phyloP scores from a whole-genome alignment of 2,888 invertebrate species.

The Pollenia labialis region DNA sequence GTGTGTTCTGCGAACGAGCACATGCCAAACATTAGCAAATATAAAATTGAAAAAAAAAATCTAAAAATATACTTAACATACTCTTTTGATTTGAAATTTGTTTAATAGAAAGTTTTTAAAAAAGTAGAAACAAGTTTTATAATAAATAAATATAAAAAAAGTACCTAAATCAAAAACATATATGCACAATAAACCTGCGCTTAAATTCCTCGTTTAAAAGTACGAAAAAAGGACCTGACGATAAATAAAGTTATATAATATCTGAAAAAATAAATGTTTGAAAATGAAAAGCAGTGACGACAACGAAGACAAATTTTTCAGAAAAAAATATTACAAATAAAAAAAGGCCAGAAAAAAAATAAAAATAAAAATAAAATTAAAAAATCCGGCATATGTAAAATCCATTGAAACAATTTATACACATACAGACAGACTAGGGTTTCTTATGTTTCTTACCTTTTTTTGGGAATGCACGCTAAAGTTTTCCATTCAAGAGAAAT shows the following conservation, averaged over 20 bases:
- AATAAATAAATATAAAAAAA: conserved; percentile 20
- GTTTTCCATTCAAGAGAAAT: too few species aligned
- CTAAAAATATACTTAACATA: conserved; percentile 39
- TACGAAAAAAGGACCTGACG: conserved; percentile 25
- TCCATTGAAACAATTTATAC: conserved; percentile 56
- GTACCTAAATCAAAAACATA: conserved; percentile 6
- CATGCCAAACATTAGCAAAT: conserved; percentile 47
- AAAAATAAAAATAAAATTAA: conserved; percentile 16
- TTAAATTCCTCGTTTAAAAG: not conserved
- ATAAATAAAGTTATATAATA: conserved; percentile 64
- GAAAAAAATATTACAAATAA: conserved; percentile 13
- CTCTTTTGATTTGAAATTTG: too few species aligned
- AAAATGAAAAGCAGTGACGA: conserved; percentile 49
- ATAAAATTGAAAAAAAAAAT: conserved; percentile 32
- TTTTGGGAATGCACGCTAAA: too few species aligned
- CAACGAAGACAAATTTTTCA: conserved; percentile 58
- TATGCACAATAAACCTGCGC: not conserved
- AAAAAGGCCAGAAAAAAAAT: conserved; percentile 33
- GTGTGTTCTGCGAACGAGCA: conserved; percentile 19
- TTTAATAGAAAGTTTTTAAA: not conserved
- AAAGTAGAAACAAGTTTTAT: conserved; percentile 7
- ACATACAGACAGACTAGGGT: not conserved
- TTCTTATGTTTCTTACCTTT: too few species aligned
- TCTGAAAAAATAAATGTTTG: conserved; percentile 47
- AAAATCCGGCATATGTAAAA: conserved; percentile 55